These are phyloP conservation scores for Thelaira solivaga DNA, from an alignment of 2,888 invertebrate genomes.

Conservation along the genomic window DNA sequence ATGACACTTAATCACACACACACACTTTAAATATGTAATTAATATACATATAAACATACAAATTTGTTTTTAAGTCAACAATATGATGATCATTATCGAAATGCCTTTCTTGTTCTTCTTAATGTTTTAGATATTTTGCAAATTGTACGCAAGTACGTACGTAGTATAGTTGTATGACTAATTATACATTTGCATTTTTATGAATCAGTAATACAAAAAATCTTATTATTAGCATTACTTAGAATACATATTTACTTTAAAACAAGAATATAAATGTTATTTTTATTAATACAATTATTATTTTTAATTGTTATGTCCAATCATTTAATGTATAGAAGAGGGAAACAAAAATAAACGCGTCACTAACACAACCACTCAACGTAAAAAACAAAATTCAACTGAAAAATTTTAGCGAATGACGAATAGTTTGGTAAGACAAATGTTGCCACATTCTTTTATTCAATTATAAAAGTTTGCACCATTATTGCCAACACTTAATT, in stretches of 20 bases:
- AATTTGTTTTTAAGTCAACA: neutral
- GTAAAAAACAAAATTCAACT: constrained; percentile 37
- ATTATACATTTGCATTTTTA: constrained; percentile 21
- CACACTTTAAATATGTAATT: too few relatives aligned
- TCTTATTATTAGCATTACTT: too few relatives aligned
- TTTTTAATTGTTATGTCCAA: too few relatives aligned
- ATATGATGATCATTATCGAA: constrained; percentile 14
- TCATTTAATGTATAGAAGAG: too few relatives aligned
- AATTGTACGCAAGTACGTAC: neutral
- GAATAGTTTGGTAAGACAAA: too few relatives aligned
- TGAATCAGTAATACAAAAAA: neutral
- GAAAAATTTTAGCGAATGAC: neutral
- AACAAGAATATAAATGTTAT: too few relatives aligned
- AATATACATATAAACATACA: neutral
- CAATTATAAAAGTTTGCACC: too few relatives aligned
- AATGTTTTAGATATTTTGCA: constrained; percentile 28
- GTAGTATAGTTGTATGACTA: constrained; percentile 1
- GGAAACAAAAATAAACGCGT: neutral
- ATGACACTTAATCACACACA: too few relatives aligned
- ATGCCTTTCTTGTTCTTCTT: constrained; percentile 5
- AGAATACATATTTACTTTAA: neutral
- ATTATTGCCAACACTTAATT: too few relatives aligned
- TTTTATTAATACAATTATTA: too few relatives aligned
- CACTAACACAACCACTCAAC: neutral
- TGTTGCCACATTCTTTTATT: too few relatives aligned